Base-by-base conservation (phyloP, 2,797 vertebrate genomes). In the Sebastiscus tertius region DNA sequence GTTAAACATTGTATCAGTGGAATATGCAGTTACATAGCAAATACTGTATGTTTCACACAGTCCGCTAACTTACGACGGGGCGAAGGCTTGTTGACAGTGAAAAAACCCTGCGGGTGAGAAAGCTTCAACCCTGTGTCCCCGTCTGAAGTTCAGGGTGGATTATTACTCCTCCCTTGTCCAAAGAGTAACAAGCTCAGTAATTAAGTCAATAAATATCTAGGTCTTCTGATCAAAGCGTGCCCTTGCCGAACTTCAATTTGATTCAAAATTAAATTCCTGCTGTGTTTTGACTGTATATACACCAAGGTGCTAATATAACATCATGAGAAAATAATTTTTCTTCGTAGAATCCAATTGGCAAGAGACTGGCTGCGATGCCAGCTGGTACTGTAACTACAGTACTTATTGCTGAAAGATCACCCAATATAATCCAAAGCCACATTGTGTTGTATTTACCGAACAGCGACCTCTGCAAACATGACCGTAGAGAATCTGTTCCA, bases 1-100 rank as follows among this genome's bases (percentile, higher is more conserved):
- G 93, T 88, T 93, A 90, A 88, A 90, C 92, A 89, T 89, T 92
- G 84, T 93, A 93, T 93, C 91, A 85, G 86, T 87, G 69, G 73
- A 87, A 89, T 89, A 89, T 94, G 87, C 73, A 80, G 92, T 94
- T 91, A 88, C 91, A 93, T 80, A 88, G 87, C 85, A 94, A 93
- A 93, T 88, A 88, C 86, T 88, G 85, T 92, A 92, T 76, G 69
- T 89, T 93, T 94, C 90, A 88, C 89, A 91, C 88, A 91, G 83
- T 79, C 84, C 77, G 63, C 77, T 86, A 73, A 78, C 79, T 80
- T 79, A 83, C 83, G 78, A 70, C 16, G 7, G 64, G 70, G 75
- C 46, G 70, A 75, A 42, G 81, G 66, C 77, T 81, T 91, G 83
- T 86, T 91, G 88, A 93, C 80, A 79, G 80, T 78, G 78, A 85